Conservation (phyloP, 2,113 vertebrate genomes). For the Barnardius zonarius region DNA sequence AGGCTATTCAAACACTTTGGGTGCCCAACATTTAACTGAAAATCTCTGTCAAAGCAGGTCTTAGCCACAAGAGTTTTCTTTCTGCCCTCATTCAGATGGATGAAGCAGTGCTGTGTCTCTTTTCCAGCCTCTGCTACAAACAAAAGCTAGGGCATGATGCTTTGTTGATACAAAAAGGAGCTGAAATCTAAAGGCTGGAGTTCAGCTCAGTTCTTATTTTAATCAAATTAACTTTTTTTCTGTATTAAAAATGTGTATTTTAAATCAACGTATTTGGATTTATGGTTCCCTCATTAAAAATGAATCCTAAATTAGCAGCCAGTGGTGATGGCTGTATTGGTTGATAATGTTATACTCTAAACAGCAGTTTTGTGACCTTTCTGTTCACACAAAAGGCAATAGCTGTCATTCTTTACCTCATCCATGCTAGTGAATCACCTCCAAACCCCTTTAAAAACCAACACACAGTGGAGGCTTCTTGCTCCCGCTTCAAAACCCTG, state of each 20-base stretch:
- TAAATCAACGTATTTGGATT: neutral
- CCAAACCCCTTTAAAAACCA: neutral
- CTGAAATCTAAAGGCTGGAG: neutral
- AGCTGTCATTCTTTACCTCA: neutral
- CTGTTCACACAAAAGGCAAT: neutral
- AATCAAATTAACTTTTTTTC: neutral
- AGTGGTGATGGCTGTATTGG: neutral
- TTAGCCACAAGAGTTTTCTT: slow-evolving; percentile 2
- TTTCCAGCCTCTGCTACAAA: neutral
- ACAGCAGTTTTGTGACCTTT: neutral
- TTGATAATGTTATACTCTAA: neutral
- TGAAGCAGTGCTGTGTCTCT: neutral
- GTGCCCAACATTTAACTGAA: slow-evolving; percentile 36
- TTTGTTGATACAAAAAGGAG: neutral
- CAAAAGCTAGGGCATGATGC: neutral
- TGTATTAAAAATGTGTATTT: neutral
- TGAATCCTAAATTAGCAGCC: neutral
- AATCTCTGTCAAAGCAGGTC: slow-evolving; percentile 4
- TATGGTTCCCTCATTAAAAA: neutral
- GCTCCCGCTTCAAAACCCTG: neutral
- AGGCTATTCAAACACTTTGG: slow-evolving; percentile 32
- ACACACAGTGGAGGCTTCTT: neutral
- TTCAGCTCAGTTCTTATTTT: neutral
- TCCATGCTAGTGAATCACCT: neutral
- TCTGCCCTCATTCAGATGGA: slow-evolving; percentile 4